Conservation (phyloP, 2,888 invertebrate genomes). For the Oscheius sp. region DNA sequence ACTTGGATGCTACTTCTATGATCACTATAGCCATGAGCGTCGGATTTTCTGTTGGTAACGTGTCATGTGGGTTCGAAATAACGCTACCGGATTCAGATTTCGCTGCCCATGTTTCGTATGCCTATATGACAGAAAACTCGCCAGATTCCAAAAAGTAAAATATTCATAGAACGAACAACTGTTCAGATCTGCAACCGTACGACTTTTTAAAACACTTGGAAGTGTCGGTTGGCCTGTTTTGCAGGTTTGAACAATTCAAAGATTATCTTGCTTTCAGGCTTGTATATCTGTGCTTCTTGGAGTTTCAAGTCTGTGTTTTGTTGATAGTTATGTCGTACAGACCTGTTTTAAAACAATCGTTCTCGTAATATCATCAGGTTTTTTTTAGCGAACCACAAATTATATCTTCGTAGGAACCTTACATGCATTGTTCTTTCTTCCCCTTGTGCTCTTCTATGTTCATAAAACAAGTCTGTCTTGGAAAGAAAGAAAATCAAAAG, state of each 20-base stretch:
- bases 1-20: conserved; percentile 66
- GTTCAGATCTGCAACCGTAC: conserved; percentile 13
- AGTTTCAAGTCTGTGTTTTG: conserved; percentile 54
- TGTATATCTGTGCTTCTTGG: conserved; percentile 60
- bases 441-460: conserved; percentile 47
- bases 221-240: conserved; percentile 64
- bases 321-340: conserved; percentile 63
- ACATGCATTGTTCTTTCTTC: conserved; percentile 62
- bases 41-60: conserved; percentile 61
- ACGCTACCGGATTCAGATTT: conserved; percentile 50
- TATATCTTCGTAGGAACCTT: conserved; percentile 48
- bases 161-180: not conserved
- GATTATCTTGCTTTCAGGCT: conserved; percentile 27
- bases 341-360: conserved; percentile 65
- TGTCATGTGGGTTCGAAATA: not conserved
- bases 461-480: conserved; percentile 34
- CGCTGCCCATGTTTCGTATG: conserved; percentile 64
- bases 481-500: too few species aligned
- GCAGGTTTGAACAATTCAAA: conserved; percentile 29
- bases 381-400: not conserved
- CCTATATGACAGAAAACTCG: conserved; percentile 56
- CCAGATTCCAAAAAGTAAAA: not conserved
- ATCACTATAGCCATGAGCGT: conserved; percentile 68
- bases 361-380: conserved; percentile 60
- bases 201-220: conserved; percentile 48